Percentiles rank a stretch among this genome's conserved stretches.
Evolutionary conservation across 2,113 vertebrate species (phyloP).

Genomic region (Actenoides lindsayi): DNA sequence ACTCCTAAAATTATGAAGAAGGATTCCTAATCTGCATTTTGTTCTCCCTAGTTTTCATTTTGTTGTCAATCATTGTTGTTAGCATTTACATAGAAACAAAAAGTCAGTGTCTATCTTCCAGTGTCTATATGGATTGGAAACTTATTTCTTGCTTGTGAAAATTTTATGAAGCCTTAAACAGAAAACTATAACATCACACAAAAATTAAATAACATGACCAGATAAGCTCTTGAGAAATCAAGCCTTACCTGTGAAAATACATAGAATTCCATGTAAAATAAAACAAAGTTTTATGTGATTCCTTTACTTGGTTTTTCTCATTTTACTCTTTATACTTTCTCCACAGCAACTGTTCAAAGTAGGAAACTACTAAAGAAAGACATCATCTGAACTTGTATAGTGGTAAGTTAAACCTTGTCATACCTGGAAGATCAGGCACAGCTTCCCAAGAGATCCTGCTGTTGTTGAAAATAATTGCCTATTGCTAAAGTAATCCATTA

Average conservation of each 20-base stretch:
- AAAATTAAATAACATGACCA: neutral
- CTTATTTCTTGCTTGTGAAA: neutral
- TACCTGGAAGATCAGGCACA: neutral
- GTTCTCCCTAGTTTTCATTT: neutral
- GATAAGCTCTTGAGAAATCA: constrained; percentile 40
- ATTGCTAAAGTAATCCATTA: neutral
- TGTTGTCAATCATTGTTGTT: neutral
- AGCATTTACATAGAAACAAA: neutral
- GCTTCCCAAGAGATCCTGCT: neutral
- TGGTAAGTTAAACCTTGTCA: neutral
- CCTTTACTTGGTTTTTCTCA: neutral
- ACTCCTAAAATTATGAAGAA: neutral
- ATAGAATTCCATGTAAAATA: constrained; percentile 8
- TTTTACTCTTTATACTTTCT: neutral
- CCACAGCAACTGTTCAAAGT: neutral
- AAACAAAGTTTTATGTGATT: neutral
- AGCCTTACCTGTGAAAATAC: neutral
- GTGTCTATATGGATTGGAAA: neutral
- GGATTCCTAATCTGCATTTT: neutral
- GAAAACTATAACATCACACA: neutral
- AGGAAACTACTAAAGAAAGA: neutral
- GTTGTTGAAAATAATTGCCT: constrained; percentile 20
- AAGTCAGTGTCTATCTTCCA: neutral
- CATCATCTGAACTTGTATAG: neutral
- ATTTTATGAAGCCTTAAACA: neutral